Percentiles rank a stretch among this genome's conserved stretches.
Evolutionary conservation across 1,140 invertebrate species (phyloP).

Genomic region (Choristoneura fumiferana): DNA sequence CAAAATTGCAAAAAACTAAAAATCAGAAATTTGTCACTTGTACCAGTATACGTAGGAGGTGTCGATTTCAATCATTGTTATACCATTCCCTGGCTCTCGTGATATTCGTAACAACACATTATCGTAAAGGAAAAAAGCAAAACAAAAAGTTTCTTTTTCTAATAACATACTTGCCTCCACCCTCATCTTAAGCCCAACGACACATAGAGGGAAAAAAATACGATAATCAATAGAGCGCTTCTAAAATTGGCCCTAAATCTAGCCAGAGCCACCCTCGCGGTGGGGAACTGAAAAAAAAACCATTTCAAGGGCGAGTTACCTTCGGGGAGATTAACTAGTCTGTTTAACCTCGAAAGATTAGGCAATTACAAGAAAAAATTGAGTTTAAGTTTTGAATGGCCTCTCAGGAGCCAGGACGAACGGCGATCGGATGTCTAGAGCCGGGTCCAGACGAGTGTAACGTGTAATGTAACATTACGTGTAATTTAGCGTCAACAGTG

Average conservation of each 20-base stretch:
- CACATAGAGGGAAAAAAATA: slow-evolving; percentile 53
- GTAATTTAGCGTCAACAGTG: too few relatives aligned
- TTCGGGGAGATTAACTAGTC: slow-evolving; percentile 52
- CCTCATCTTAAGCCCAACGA: slow-evolving; percentile 50
- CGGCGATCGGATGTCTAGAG: too few relatives aligned
- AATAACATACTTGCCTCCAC: slow-evolving; percentile 12
- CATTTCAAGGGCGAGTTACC: slow-evolving; percentile 65
- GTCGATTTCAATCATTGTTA: too few relatives aligned
- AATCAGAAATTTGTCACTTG: too few relatives aligned
- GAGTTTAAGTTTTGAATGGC: slow-evolving; percentile 44
- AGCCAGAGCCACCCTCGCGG: slow-evolving; percentile 28
- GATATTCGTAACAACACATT: too few relatives aligned
- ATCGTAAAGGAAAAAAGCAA: too few relatives aligned
- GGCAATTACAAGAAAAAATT: slow-evolving; percentile 55
- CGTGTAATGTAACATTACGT: too few relatives aligned
- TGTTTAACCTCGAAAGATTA: slow-evolving; percentile 61
- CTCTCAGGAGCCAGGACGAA: slow-evolving; percentile 23
- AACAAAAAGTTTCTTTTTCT: slow-evolving; percentile 5
- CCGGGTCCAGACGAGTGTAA: too few relatives aligned
- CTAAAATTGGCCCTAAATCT: slow-evolving; percentile 62
- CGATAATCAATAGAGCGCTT: slow-evolving; percentile 67
- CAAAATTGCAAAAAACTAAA: too few relatives aligned
- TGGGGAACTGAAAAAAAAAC: slow-evolving; percentile 51
- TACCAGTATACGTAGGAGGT: too few relatives aligned
- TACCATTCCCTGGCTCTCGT: too few relatives aligned